Conservation (phyloP, 2,113 vertebrate species). For the Melozone crissalis region DNA sequence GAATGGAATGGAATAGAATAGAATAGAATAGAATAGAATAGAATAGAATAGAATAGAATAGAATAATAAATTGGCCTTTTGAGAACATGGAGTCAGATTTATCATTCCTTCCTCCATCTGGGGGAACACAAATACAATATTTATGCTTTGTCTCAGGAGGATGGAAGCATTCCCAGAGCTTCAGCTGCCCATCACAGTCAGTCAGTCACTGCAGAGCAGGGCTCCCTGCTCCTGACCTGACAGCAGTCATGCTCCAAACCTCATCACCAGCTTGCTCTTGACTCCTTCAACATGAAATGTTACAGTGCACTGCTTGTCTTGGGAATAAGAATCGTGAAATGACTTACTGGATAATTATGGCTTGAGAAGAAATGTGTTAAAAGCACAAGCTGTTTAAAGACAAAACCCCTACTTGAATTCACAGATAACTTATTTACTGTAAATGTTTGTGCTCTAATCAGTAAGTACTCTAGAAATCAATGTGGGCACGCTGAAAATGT, state of each 20-base stretch:
- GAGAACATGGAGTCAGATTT: too few species aligned
- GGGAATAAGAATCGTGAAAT: constrained; percentile 4
- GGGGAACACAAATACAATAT: too few species aligned
- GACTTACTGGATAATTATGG: constrained; percentile 21
- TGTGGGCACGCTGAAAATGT: background rate
- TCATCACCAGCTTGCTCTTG: background rate
- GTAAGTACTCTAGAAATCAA: background rate
- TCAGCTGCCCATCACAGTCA: background rate
- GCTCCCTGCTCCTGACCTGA: background rate
- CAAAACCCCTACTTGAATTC: constrained; percentile 32
- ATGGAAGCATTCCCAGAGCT: background rate
- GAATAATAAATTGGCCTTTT: too few species aligned
- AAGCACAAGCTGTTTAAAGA: constrained; percentile 51
- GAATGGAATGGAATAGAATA: too few species aligned
- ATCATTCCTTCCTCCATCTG: too few species aligned
- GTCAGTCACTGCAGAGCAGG: background rate
- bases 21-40: too few species aligned
- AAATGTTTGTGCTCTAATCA: constrained; percentile 29
- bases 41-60: too few species aligned
- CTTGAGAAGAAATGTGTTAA: constrained; percentile 42
- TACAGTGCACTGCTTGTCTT: background rate
- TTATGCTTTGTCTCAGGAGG: background rate
- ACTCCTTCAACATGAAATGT: background rate
- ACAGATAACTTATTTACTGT: constrained; percentile 44
- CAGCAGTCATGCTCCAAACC: background rate